These are phyloP conservation scores for Drosophila prolongata DNA, from an alignment of 2,888 invertebrate genomes.

Conservation along the genomic window DNA sequence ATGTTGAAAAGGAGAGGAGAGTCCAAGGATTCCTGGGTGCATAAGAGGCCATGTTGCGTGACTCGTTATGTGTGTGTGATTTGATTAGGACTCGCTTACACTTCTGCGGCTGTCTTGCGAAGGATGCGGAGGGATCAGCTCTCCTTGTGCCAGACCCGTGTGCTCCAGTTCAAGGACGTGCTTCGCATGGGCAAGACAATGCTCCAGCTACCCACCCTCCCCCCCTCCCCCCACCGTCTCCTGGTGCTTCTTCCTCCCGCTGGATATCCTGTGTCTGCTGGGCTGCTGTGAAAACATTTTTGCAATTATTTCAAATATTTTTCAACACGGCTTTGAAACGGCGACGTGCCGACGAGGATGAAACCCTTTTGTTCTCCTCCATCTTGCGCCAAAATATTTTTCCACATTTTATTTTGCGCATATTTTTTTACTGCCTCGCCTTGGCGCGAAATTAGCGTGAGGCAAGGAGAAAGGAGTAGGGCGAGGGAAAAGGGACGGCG, in stretches of 20 bases:
- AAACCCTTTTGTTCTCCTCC: slow-evolving; percentile 57
- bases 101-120: not conserved
- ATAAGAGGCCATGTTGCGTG: not conserved
- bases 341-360: slow-evolving; percentile 65
- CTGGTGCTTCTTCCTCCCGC: not conserved
- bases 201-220: slow-evolving; percentile 12
- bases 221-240: slow-evolving; percentile 1
- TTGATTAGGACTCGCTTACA: slow-evolving; percentile 1
- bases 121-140: not conserved
- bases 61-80: not conserved
- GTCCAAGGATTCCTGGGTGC: not conserved
- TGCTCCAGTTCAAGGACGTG: slow-evolving; percentile 41
- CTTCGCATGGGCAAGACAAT: slow-evolving; percentile 44
- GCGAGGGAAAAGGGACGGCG: slow-evolving; percentile 44
- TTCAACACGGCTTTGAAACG: slow-evolving; percentile 76
- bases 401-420: slow-evolving; percentile 77
- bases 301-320: slow-evolving; percentile 79
- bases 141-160: not conserved
- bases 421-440: slow-evolving; percentile 61
- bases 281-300: slow-evolving; percentile 58
- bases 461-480: slow-evolving; percentile 19
- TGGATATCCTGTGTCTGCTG: slow-evolving; percentile 3
- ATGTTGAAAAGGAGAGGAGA: not conserved
- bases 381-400: slow-evolving; percentile 75
- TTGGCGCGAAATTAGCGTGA: slow-evolving; percentile 76